These are phyloP conservation scores for Hybos culiciformis DNA, from an alignment of 2,888 invertebrate species.

Conservation along the genomic window DNA sequence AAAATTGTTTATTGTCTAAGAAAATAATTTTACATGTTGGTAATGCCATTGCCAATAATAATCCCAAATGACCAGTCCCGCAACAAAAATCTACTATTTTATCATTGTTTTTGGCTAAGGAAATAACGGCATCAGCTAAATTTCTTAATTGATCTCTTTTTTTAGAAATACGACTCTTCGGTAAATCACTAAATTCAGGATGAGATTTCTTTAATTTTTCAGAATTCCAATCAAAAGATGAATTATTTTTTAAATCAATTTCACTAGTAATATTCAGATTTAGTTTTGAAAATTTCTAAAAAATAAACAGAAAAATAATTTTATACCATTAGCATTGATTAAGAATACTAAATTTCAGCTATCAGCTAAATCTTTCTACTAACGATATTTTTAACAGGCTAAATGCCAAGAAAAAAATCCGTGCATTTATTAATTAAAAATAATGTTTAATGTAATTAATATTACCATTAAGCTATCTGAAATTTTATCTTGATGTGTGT, in stretches of 20 bases:
- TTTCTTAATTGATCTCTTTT: conserved; percentile 83
- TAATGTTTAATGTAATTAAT: too few species aligned
- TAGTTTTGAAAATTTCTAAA: not conserved
- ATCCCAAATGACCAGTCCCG: conserved; percentile 86
- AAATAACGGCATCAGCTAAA: conserved; percentile 60
- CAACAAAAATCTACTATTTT: conserved; percentile 87
- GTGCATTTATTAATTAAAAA: too few species aligned
- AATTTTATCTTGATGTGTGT: conserved; percentile 64
- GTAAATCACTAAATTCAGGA: conserved; percentile 67
- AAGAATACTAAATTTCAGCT: too few species aligned
- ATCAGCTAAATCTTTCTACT: too few species aligned
- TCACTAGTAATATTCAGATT: conserved; percentile 3
- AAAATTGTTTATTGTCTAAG: conserved; percentile 85
- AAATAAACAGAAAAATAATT: too few species aligned
- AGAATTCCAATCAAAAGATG: conserved; percentile 50
- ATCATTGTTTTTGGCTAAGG: conserved; percentile 51
- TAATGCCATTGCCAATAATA: conserved; percentile 64
- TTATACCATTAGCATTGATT: too few species aligned
- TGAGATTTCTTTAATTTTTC: conserved; percentile 58
- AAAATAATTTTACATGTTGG: conserved; percentile 67
- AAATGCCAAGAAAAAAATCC: too few species aligned
- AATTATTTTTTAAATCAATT: not conserved
- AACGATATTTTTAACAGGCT: too few species aligned
- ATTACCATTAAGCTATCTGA: too few species aligned
- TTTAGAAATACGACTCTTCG: conserved; percentile 52